These are phyloP conservation scores for Clepsis dumicolana DNA, from an alignment of 2,888 invertebrate species.

Conservation along the genomic window DNA sequence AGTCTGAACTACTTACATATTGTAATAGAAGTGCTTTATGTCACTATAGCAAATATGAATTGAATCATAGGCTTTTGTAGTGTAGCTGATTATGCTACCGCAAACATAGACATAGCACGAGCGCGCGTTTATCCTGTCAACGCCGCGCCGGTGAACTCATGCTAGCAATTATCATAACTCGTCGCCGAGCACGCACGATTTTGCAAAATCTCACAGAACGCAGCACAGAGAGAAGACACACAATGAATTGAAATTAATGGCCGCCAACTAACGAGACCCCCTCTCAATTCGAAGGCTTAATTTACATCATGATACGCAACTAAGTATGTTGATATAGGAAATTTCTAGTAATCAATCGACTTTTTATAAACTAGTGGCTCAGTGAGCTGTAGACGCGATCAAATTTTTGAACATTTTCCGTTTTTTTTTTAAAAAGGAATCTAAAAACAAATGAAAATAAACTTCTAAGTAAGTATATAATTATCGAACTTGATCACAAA, in stretches of 20 bases:
- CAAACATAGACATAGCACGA: constrained; percentile 36
- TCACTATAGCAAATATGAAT: constrained; percentile 24
- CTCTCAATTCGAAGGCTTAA: constrained; percentile 51
- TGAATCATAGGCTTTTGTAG: constrained; percentile 23
- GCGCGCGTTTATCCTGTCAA: constrained; percentile 38
- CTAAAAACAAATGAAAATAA: too few species aligned
- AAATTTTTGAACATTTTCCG: too few species aligned
- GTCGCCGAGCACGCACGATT: constrained; percentile 53
- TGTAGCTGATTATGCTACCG: constrained; percentile 28
- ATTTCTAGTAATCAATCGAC: neutral
- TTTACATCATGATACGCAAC: constrained; percentile 29
- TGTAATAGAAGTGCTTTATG: neutral
- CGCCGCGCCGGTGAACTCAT: constrained; percentile 39
- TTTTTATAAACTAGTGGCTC: too few species aligned
- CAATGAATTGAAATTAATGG: constrained; percentile 66
- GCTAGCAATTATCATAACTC: constrained; percentile 44
- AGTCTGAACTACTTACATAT: neutral
- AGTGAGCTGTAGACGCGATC: too few species aligned
- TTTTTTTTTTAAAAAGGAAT: too few species aligned
- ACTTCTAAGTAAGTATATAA: too few species aligned
- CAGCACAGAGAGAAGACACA: constrained; percentile 53
- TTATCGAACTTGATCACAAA: too few species aligned
- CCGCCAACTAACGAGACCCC: constrained; percentile 55
- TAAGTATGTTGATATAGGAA: neutral
- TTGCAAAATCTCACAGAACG: constrained; percentile 58